Evolutionary conservation across 2,888 invertebrate genomes (phyloP).

Genomic region (Rhogogaster chlorosoma): DNA sequence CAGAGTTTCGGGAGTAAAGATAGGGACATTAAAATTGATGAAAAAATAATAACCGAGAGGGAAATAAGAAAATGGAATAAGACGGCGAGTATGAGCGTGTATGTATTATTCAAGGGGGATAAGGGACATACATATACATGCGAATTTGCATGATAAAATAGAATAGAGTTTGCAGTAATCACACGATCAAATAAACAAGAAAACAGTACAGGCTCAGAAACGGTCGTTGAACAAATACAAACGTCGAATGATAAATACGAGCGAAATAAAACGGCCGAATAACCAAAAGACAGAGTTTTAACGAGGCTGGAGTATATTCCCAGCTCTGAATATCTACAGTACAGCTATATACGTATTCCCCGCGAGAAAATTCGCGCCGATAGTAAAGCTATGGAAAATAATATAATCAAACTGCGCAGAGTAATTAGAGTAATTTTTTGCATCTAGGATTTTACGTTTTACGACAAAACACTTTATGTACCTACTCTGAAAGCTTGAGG

Average conservation of each 20-base stretch:
- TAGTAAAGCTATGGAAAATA: background rate
- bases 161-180: slow-evolving; percentile 26
- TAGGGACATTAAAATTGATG: background rate
- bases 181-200: slow-evolving; percentile 12
- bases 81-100: background rate
- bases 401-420: background rate
- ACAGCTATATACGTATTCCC: background rate
- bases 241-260: background rate
- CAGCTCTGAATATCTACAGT: background rate
- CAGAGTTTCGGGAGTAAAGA: background rate
- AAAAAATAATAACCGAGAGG: background rate
- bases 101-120: background rate
- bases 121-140: background rate
- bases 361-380: background rate
- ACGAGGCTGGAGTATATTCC: slow-evolving; percentile 21
- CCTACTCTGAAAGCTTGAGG: background rate
- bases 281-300: slow-evolving; percentile 21
- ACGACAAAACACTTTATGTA: background rate
- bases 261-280: slow-evolving; percentile 6
- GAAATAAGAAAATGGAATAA: background rate
- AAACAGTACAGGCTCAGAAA: background rate
- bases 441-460: background rate
- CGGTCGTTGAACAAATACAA: slow-evolving; percentile 34
- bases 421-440: slow-evolving; percentile 3
- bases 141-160: slow-evolving; percentile 20